Evolutionary conservation across 2,113 vertebrate genomes (phyloP).

Genomic region (Desmodus rotundus): DNA sequence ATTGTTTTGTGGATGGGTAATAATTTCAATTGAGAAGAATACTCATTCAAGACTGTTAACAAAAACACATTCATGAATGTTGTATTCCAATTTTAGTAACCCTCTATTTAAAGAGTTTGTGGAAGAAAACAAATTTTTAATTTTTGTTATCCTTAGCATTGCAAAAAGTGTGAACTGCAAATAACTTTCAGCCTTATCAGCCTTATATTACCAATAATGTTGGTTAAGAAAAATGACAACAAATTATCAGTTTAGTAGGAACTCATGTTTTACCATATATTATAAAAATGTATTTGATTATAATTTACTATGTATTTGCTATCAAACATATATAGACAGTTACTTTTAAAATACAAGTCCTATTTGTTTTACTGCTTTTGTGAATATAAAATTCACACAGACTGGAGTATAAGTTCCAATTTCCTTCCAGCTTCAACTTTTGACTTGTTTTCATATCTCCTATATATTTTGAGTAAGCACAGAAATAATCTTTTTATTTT

Average conservation of each 20-base stretch:
- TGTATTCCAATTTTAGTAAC: slow-evolving; percentile 7
- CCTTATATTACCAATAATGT: background rate
- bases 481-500: background rate
- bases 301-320: slow-evolving; percentile 6
- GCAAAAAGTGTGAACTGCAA: background rate
- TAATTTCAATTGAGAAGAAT: background rate
- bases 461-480: background rate
- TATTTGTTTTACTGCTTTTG: background rate
- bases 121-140: background rate
- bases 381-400: background rate
- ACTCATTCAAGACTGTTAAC: background rate
- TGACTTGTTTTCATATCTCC: background rate
- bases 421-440: background rate
- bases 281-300: background rate
- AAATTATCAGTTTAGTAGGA: background rate
- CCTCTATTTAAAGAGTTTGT: background rate
- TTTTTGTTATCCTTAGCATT: background rate
- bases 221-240: background rate
- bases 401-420: background rate
- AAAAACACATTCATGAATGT: slow-evolving; percentile 6
- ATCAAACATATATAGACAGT: background rate
- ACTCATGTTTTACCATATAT: background rate
- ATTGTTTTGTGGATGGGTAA: background rate
- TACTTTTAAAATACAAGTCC: background rate
- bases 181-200: background rate